Evolutionary conservation across 2,113 vertebrate species (phyloP), one percentile per base, ranked within the genome.

Genomic region (Tenebrosternarchus preto): DNA sequence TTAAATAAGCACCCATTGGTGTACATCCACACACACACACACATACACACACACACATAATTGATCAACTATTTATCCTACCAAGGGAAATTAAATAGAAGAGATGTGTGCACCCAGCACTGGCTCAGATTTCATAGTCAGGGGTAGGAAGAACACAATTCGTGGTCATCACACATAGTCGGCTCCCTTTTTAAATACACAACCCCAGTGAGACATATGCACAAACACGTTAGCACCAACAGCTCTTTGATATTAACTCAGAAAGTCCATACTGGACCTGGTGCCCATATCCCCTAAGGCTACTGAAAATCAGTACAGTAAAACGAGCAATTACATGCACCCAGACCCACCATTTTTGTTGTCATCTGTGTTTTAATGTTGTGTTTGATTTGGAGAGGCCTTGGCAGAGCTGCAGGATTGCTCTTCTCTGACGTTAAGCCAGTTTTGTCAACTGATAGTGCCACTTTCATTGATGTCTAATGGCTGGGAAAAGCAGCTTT

Each of bases 321-420:
- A 53, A 66, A 46, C 59, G 36, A 64, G 43, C 43, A 76, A 50
- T 76, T 76, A 50, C 17, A 29, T 31, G 60, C 74, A 76, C 63
- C 39, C 24, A 76, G 55, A 20, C 25, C 60, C 60, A 29, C 55
- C 7, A 19, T 33, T n/a, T n/a, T 19, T n/a, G 29, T 25, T 60
- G 9, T 24, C 39, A 20, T 15, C 39, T 22, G 24, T 53, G 39
- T 27, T 24, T 55, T 22, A 20, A 73, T 22, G 33, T n/a, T 27
- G 70, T n/a, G 31, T 73, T 57, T 59, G 19, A 73, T 36, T 55
- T 36, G n/a, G 50, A 17, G 59, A 73, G n/a, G 15, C 5, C 0
- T 7, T 33, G 2, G 29, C 29, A 57, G 29, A 22, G 6, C 0
- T 19, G 25, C 4, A 22, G 15, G 31, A 73, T 33, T 57, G 17